Conservation (phyloP, 2,888 invertebrate species). For the Ectobius pallidus region DNA sequence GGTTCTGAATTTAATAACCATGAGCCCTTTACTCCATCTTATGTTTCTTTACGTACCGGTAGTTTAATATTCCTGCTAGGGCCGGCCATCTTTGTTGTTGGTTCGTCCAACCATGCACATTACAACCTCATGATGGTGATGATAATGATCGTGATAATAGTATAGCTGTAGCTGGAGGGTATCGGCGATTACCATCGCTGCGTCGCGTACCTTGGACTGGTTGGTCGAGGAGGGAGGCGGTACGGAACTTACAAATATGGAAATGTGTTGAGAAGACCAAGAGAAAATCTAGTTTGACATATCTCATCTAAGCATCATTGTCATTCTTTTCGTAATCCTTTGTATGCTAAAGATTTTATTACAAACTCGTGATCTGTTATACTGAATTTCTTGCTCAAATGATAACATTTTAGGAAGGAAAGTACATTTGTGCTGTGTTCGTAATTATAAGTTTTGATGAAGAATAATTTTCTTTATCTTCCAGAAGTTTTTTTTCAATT, state of each 20-base stretch:
- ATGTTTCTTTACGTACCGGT: neutral
- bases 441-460: no score
- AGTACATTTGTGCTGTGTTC: no score
- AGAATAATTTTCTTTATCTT: no score
- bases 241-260: neutral
- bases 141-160: constrained; percentile 41
- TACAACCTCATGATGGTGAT: constrained; percentile 4
- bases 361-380: no score
- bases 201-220: neutral
- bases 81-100: constrained; percentile 37
- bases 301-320: no score
- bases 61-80: constrained; percentile 1
- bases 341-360: no score
- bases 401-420: no score
- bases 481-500: no score
- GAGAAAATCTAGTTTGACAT: no score
- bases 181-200: constrained; percentile 37
- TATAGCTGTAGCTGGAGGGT: constrained; percentile 40
- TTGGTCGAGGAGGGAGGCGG: constrained; percentile 18
- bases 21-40: neutral
- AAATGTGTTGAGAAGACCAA: no score
- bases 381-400: no score
- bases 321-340: no score
- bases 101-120: neutral
- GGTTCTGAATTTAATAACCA: constrained; percentile 20